phyloP scores from a whole-genome alignment of 2,113 vertebrate species.

The Mormyrus lacerda region DNA sequence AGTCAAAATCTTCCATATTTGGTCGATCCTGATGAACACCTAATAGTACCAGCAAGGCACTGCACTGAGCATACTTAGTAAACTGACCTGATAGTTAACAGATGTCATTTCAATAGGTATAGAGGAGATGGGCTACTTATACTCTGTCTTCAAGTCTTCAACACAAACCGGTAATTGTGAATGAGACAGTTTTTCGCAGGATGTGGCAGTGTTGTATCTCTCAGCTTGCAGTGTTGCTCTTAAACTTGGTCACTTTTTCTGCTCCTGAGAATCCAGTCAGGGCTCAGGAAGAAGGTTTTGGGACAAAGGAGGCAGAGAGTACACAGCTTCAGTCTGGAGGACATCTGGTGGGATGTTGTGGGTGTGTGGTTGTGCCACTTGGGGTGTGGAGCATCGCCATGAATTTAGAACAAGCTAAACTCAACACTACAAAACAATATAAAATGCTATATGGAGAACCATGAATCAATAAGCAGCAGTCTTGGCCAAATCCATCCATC shows the following conservation, averaged over 20 bases:
- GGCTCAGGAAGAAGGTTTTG: neutral
- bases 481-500: neutral
- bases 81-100: neutral
- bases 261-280: neutral
- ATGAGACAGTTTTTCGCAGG: neutral
- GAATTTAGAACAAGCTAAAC: conserved; percentile 1
- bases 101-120: neutral
- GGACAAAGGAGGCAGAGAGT: neutral
- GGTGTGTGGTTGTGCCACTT: neutral
- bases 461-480: neutral
- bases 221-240: neutral
- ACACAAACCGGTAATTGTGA: neutral
- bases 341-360: neutral
- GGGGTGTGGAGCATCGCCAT: neutral
- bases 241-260: neutral
- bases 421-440: neutral
- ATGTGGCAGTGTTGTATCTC: neutral
- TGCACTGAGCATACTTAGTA: neutral
- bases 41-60: neutral
- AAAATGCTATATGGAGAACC: neutral
- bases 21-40: neutral
- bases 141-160: neutral
- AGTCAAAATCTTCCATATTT: neutral
- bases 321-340: neutral
- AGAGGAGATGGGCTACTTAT: neutral